Base-by-base conservation (phyloP, 2,888 invertebrate genomes). In the Brassicogethes aeneus region DNA sequence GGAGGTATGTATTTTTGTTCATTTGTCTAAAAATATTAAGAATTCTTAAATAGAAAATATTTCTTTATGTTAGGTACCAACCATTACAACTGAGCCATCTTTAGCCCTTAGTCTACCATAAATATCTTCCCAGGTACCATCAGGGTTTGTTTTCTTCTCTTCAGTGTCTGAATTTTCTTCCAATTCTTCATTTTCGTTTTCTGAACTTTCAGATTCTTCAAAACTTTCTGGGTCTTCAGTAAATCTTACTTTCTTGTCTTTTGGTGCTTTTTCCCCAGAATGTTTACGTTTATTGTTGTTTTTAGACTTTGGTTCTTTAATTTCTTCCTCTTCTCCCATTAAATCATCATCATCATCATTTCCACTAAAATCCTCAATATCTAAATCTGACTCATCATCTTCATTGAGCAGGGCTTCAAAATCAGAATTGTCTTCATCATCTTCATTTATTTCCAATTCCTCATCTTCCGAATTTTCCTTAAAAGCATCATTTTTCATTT, bases 71-170 rank as follows among this genome's bases (percentile, higher is more conserved):
- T n/a, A 23, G 5, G 5, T 3, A 54, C 55, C 61, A 65, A 79
- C 80, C 56, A 72, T 70, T 34, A 93, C 69, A 49, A 94, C 63
- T 61, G 85, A 82, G 2, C 95, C 95, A 52, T 84, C 75, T 56
- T 80, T 79, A 60, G 86, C 85, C 51, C 90, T 75, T 52, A 83
- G 76, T 43, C 94, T 74, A 0, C 95, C 95, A 68, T 96, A 95
- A 61, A 96, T 95, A 70, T 96, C 95, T 72, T 95, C 91, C 82
- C 84, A 85, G 5, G 64, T 59, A 30, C 64, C 64, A 45, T 61
- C 57, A n/a, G 49, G n/a, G 17, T 47, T 48, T 23, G 42, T 42
- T 45, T 51, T 47, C 15, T 44, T 42, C 14, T 32, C 47, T 34
- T 33, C 47, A 41, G 46, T 40, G 38, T 52, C 50, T 10, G 42